Conservation (phyloP, 2,888 invertebrate species). For the Dascillus cervinus region DNA sequence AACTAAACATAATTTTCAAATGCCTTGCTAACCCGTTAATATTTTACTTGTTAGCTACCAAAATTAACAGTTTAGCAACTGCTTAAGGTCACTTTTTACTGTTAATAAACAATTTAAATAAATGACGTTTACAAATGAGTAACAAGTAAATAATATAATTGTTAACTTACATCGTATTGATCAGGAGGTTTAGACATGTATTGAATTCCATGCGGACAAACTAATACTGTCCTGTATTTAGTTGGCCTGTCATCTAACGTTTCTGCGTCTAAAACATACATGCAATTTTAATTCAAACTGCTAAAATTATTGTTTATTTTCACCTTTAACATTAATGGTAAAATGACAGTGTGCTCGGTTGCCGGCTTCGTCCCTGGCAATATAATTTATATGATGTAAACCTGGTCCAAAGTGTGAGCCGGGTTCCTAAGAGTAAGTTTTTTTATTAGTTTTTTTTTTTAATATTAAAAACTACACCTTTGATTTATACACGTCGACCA, state of each 20-base stretch:
- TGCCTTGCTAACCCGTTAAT: slow-evolving; percentile 1
- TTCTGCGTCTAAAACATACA: slow-evolving; percentile 18
- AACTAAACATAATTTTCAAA: too few species aligned
- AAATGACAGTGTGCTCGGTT: slow-evolving; percentile 57
- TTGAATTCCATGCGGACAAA: slow-evolving; percentile 37
- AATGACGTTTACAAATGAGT: too few species aligned
- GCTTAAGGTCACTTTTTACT: too few species aligned
- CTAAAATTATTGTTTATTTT: slow-evolving; percentile 14
- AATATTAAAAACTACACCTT: slow-evolving; percentile 39
- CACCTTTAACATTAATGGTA: slow-evolving; percentile 53
- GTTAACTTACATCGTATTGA: slow-evolving; percentile 28
- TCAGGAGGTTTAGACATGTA: slow-evolving; percentile 30
- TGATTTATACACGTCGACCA: slow-evolving; percentile 52
- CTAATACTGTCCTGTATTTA: slow-evolving; percentile 31
- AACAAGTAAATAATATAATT: too few species aligned
- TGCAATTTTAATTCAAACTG: slow-evolving; percentile 4
- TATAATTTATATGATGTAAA: slow-evolving; percentile 54
- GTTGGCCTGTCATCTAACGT: slow-evolving; percentile 12
- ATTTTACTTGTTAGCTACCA: too few species aligned
- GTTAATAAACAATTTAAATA: too few species aligned
- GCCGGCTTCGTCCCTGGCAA: slow-evolving; percentile 56
- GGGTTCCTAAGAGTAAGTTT: slow-evolving; percentile 44
- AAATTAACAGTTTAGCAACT: too few species aligned
- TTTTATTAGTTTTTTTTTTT: background rate
- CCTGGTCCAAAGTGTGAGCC: slow-evolving; percentile 53